Evolutionary conservation across 2,888 invertebrate genomes (phyloP), one percentile per base, ranked within the genome.

Genomic region (Phania funesta): DNA sequence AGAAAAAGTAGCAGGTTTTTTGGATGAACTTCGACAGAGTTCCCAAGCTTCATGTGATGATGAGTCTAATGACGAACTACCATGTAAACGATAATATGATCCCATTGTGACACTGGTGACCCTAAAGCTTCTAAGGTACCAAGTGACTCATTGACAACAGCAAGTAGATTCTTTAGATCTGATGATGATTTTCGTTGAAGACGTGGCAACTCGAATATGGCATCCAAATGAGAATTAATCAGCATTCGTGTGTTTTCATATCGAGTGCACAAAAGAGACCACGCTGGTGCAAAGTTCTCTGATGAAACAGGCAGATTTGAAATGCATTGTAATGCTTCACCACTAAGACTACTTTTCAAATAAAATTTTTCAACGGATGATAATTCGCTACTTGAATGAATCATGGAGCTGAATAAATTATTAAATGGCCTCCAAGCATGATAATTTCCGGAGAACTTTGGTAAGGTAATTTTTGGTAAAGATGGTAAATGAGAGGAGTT

Each of bases 341-440:
- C 67, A 8, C 41, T 67, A 9, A 65, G 64, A 50, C 65, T 65
- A 9, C 29, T 29, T 9, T 29, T 29, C 20, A 32, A 56, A 56
- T 56, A 56, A 56, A 56, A 56, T 13, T 56, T 35, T 35, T 56
- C 56, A 20, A 56, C 35, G 18, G 56, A 32, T 9, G 56, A 20
- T n/a, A 56, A 56, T 18, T 56, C 56, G 32, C 56, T 6, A n/a
- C 16, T 41, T 1, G 24, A 60, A 41, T 60, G 60, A 1, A 41
- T 60, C 38, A 60, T 60, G 24, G 41, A 60, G 22, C 41, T 41
- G 24, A 41, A 60, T 9, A 60, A 38, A 24, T 60, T 24, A 9
- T 60, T 38, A 60, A 60, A 60, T 9, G 60, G 60, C 5, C 41
- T 60, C 60, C 60, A 60, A 41, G 41, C 60, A 60, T 56, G 56